Percentiles rank a stretch among this genome's conserved stretches.
These are phyloP conservation scores for Tetramorium parvispinum DNA, from an alignment of 1,140 invertebrate genomes.

Conservation along the genomic window DNA sequence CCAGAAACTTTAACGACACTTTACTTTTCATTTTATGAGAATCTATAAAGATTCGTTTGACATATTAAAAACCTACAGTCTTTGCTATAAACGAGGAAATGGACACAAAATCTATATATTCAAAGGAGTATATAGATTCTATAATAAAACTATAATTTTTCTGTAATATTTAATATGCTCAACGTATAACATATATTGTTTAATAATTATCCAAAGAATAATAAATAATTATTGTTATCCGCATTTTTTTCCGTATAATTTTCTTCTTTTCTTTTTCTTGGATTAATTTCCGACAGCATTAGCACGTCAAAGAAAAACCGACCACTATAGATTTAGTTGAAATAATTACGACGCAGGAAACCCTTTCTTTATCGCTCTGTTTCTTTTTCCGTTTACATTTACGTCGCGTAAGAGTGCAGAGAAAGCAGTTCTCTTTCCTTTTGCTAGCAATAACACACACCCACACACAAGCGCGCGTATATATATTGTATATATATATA, in stretches of 20 bases:
- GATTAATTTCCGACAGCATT: neutral
- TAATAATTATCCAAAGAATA: neutral
- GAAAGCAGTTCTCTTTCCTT: conserved; percentile 17
- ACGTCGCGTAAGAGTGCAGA: neutral
- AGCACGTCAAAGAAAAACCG: neutral
- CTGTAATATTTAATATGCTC: neutral
- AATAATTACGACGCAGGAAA: conserved; percentile 53
- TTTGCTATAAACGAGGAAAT: neutral
- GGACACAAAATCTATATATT: neutral
- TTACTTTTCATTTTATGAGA: neutral
- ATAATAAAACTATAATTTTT: neutral
- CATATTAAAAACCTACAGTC: neutral
- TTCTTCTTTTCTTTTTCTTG: neutral
- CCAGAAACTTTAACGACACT: neutral
- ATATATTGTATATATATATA: neutral
- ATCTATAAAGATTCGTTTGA: neutral
- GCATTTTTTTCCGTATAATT: neutral
- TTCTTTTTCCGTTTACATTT: neutral
- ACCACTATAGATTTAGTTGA: conserved; percentile 42
- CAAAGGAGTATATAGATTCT: neutral
- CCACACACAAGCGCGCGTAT: no score
- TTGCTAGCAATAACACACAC: conserved; percentile 27
- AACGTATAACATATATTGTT: neutral
- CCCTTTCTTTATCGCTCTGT: neutral
- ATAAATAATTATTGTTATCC: neutral